Evolutionary conservation across 2,113 vertebrate species (phyloP).

Genomic region (Psammodynastes pulverulentus): DNA sequence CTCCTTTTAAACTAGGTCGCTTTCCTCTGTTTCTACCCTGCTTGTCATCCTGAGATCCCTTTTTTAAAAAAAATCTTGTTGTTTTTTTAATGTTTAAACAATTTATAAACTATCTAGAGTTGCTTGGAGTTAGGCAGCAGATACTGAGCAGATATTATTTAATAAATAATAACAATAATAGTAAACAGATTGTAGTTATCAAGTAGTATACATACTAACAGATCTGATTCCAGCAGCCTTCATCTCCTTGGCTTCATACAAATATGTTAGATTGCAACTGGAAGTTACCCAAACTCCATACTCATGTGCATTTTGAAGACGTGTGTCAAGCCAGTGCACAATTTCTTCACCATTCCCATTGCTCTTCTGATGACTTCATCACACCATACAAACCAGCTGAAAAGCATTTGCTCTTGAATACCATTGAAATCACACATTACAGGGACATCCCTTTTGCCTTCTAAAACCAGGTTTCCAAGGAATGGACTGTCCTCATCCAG

Average conservation of each 20-base stretch:
- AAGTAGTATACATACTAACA: no score
- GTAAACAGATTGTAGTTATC: no score
- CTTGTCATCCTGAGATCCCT: no score
- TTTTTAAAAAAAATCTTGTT: no score
- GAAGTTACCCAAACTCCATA: background rate
- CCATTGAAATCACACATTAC: background rate
- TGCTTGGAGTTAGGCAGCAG: no score
- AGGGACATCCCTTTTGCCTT: background rate
- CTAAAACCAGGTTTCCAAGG: background rate
- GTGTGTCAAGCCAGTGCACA: background rate
- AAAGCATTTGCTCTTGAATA: background rate
- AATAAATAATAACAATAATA: no score
- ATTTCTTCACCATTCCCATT: background rate
- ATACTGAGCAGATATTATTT: no score
- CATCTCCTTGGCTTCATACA: background rate
- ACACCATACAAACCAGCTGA: background rate
- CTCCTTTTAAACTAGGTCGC: no score
- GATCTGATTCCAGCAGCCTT: no score
- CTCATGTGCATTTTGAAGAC: background rate
- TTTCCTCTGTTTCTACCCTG: no score
- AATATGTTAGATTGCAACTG: background rate
- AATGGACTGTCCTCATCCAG: background rate
- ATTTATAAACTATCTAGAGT: no score
- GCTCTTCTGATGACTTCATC: background rate
- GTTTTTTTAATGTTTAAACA: no score